These are phyloP conservation scores for Elaphurus davidianus DNA, from an alignment of 2,113 vertebrate genomes.

Conservation along the genomic window DNA sequence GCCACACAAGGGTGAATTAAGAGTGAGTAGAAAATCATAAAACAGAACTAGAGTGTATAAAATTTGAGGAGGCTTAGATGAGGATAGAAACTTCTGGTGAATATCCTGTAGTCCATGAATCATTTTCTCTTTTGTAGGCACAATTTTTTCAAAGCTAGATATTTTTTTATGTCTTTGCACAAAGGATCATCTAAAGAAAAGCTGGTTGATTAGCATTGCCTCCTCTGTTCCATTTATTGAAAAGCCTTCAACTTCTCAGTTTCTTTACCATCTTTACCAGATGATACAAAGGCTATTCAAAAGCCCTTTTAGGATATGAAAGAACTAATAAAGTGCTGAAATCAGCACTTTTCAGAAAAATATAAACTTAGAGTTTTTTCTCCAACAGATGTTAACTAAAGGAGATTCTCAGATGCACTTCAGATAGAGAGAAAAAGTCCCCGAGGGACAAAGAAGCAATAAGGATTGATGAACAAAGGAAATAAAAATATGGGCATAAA, in stretches of 20 bases:
- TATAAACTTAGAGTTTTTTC: neutral
- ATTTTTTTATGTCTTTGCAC: neutral
- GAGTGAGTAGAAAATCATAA: neutral
- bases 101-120: neutral
- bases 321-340: neutral
- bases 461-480: neutral
- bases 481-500: neutral
- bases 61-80: neutral
- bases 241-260: neutral
- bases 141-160: neutral
- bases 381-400: neutral
- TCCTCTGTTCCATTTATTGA: neutral
- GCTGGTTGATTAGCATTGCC: neutral
- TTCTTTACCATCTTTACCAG: neutral
- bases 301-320: neutral
- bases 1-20: neutral
- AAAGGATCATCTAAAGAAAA: neutral
- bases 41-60: neutral
- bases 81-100: neutral
- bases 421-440: neutral
- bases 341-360: neutral
- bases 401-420: neutral
- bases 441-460: neutral
- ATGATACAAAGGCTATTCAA: neutral
- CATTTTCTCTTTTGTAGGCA: neutral